These are phyloP conservation scores for human (Homo sapiens) DNA, from an alignment of 2,113 vertebrate genomes.

Conservation along the genomic window DNA sequence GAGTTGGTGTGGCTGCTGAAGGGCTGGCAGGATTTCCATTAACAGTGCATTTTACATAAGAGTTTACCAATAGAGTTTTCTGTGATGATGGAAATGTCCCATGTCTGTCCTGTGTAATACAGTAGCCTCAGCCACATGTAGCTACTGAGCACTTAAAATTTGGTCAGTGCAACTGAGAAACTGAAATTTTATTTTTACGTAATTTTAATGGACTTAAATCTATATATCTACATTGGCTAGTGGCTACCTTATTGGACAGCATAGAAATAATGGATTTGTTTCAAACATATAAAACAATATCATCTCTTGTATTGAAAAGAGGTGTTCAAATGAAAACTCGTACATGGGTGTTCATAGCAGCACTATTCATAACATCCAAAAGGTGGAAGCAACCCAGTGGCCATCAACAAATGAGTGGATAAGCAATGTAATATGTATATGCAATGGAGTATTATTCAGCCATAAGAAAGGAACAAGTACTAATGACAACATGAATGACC, in stretches of 20 bases:
- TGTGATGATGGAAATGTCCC: not conserved
- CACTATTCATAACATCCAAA: not conserved
- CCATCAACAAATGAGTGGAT: not conserved
- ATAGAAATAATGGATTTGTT: not conserved
- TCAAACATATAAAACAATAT: not conserved
- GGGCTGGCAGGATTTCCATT: not conserved
- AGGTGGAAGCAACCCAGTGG: not conserved
- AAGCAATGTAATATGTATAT: not conserved
- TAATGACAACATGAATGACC: not conserved
- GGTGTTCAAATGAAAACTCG: not conserved
- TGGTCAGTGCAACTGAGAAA: not conserved
- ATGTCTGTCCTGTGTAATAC: not conserved
- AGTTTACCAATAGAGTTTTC: not conserved
- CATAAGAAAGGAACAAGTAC: not conserved
- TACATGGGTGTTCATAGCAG: not conserved
- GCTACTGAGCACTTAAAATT: not conserved
- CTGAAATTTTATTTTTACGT: not conserved
- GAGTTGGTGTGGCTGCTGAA: not conserved
- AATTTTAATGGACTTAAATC: not conserved
- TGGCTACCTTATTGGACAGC: not conserved
- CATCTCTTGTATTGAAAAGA: not conserved
- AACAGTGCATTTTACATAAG: not conserved
- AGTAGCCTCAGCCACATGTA: too few relatives aligned
- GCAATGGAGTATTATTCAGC: not conserved
- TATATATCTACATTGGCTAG: not conserved